Evolutionary conservation across 92 coral and sea anemone species (phyloP), one percentile per base, ranked within the genome.

Genomic region (Phymanthus crucifer): DNA sequence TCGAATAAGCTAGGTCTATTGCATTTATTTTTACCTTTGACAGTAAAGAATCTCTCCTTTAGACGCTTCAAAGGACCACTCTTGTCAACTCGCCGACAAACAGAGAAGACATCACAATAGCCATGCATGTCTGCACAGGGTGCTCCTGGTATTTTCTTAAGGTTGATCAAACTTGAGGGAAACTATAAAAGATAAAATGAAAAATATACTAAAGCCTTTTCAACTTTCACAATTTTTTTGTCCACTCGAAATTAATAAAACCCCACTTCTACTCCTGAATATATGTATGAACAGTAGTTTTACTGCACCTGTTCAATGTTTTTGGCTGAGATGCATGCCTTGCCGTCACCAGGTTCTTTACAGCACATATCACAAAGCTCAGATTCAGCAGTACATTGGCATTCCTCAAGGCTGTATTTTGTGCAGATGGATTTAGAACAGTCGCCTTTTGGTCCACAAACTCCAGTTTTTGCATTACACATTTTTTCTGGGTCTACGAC

Each of bases 331-430:
- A 75, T 71, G 50, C 94, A 91, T 29, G 64, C 66, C 27, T 77
- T 56, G 37, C 78, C 81, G 7, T 58, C 50, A 27, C 78, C 90
- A 24, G 80, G 76, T 58, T 91, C 79, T 67, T 87, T 88, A 58
- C 99, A 95, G 68, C 99, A 95, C 58, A 92, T 84, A 73, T 90
- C 91, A 72, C 99, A 95, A 56, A 91, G 86, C 54, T 95, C 96
- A 6, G 83, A 77, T 27, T 90, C 90, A 13, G 32, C 83, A 4
- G 90, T 79, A 80, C 99, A 95, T 0, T 87, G 87, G 48, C 99
- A 95, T 66, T 90, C 94, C 58, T 65, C 85, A 32, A 93, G 73
- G 48, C 50, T 72, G 79, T 91, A 87, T 70, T 80, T 80, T 2
- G 56, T 36, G 80, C 99, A 95, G 14, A 95, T 86, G 19, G 99